These are phyloP conservation scores for Zaprionus obscuricornis DNA, from an alignment of 2,888 invertebrate species.

Conservation along the genomic window DNA sequence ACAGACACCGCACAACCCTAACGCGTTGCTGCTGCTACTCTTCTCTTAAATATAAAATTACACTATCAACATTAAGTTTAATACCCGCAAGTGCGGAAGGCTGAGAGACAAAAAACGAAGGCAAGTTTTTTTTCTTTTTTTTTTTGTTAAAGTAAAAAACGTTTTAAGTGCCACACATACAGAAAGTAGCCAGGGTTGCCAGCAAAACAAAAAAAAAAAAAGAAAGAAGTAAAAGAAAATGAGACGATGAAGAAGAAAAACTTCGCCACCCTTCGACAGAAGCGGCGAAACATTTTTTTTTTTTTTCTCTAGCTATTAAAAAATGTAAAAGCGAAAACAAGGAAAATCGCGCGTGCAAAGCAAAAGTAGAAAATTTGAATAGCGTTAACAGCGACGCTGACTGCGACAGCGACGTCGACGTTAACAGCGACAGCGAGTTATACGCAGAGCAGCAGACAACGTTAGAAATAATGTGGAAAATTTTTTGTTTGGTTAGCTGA, in stretches of 20 bases:
- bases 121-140: constrained; percentile 50
- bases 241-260: constrained; percentile 19
- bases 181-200: constrained; percentile 70
- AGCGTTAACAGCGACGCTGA: constrained; percentile 45
- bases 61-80: constrained; percentile 80
- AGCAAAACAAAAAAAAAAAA: constrained; percentile 9
- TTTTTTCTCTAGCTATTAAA: constrained; percentile 75
- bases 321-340: constrained; percentile 80
- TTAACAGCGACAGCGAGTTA: constrained; percentile 20
- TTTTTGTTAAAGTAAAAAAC: constrained; percentile 52
- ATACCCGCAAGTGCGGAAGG: constrained; percentile 75
- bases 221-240: constrained; percentile 27
- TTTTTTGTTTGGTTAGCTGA: no score
- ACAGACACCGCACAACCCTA: constrained; percentile 60
- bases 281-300: constrained; percentile 49
- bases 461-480: constrained; percentile 70
- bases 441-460: constrained; percentile 16
- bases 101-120: constrained; percentile 16
- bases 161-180: constrained; percentile 69
- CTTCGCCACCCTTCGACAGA: constrained; percentile 44
- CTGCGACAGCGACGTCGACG: constrained; percentile 27
- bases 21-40: constrained; percentile 25
- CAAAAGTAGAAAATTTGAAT: constrained; percentile 77
- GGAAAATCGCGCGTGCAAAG: constrained; percentile 79
- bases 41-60: constrained; percentile 76